Conservation (phyloP, 2,797 vertebrate genomes). For the Lithobates pipiens region DNA sequence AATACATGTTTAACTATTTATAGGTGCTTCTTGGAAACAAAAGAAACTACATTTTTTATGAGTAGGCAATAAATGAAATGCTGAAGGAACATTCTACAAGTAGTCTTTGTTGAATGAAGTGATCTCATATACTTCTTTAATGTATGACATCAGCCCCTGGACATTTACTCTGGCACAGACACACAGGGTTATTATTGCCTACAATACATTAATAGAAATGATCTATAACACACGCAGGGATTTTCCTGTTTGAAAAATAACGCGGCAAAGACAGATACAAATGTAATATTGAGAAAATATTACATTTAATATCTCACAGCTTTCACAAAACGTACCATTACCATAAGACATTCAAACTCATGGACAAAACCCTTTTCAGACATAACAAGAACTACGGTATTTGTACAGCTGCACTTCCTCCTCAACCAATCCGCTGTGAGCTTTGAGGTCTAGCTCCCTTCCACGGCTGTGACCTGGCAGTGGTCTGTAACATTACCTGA, state of each 20-base stretch:
- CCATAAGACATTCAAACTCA: background rate
- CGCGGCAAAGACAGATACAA: background rate
- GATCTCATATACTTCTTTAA: conserved; percentile 25
- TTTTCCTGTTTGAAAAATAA: background rate
- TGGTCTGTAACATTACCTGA: background rate
- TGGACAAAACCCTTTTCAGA: background rate
- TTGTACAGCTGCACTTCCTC: background rate
- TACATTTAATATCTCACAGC: background rate
- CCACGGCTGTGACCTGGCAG: background rate
- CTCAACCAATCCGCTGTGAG: background rate
- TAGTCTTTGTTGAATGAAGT: background rate
- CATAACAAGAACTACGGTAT: background rate
- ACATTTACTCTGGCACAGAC: conserved; percentile 21
- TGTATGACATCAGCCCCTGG: background rate
- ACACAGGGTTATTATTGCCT: background rate
- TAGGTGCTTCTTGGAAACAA: background rate
- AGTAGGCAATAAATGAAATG: background rate
- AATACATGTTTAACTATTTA: background rate
- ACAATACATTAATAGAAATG: background rate
- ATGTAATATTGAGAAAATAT: background rate
- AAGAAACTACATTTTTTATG: background rate
- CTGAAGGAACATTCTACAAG: background rate
- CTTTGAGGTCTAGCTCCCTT: background rate
- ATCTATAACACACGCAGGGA: background rate
- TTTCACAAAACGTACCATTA: background rate